These are phyloP conservation scores for Drosophila helvetica DNA, from an alignment of 2,888 invertebrate species.

Conservation along the genomic window DNA sequence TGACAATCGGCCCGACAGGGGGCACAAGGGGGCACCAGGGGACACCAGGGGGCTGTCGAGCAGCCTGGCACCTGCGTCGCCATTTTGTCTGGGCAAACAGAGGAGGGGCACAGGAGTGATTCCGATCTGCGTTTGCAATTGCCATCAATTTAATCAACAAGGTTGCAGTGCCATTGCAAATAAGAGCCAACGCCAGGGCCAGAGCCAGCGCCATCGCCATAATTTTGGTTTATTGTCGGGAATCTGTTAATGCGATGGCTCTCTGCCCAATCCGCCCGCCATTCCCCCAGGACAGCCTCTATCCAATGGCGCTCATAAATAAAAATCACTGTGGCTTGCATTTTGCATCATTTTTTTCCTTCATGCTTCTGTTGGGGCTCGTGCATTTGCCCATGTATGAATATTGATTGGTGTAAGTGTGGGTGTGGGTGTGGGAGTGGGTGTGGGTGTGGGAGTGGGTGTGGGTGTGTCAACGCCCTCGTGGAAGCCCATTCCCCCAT, in stretches of 20 bases:
- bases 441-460: constrained; percentile 3
- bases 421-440: constrained; percentile 11
- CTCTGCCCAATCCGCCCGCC: constrained; percentile 11
- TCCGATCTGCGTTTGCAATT: constrained; percentile 54
- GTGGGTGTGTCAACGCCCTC: constrained; percentile 31
- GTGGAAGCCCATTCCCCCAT: background rate
- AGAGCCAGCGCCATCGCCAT: constrained; percentile 52
- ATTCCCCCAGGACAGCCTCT: constrained; percentile 27
- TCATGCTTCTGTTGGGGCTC: constrained; percentile 25
- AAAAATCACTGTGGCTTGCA: constrained; percentile 75
- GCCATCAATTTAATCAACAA: constrained; percentile 75
- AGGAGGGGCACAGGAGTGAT: constrained; percentile 7
- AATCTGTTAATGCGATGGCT: constrained; percentile 75
- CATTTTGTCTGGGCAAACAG: constrained; percentile 46
- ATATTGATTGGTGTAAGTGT: constrained; percentile 31
- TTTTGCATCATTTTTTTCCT: constrained; percentile 60
- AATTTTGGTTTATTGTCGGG: constrained; percentile 73
- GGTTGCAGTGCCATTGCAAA: constrained; percentile 54
- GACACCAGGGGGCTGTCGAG: background rate
- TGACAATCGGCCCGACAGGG: constrained; percentile 36
- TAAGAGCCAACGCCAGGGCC: constrained; percentile 62
- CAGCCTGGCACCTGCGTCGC: constrained; percentile 43
- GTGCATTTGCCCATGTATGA: constrained; percentile 47
- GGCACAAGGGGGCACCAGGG: no score
- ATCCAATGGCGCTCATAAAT: constrained; percentile 63